phyloP scores from a whole-genome alignment of 2,888 invertebrate genomes.

The Lasioglossum marginatum region DNA sequence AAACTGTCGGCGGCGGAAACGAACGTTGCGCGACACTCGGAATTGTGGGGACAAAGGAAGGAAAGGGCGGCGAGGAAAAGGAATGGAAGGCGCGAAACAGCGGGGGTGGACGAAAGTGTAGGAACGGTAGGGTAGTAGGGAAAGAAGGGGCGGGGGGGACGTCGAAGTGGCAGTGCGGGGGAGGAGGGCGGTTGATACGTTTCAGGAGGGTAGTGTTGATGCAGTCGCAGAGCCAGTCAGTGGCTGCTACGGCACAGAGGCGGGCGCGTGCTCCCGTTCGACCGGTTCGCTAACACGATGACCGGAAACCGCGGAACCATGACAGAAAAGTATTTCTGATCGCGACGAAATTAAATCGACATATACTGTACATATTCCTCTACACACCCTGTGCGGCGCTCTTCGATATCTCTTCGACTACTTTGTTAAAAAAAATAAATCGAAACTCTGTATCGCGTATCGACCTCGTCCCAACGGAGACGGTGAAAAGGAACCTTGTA shows the following conservation, averaged over 20 bases:
- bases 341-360: not conserved
- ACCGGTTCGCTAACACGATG: slow-evolving; percentile 35
- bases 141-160: slow-evolving; percentile 33
- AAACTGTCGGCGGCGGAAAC: slow-evolving; percentile 13
- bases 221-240: slow-evolving; percentile 80
- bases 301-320: slow-evolving; percentile 32
- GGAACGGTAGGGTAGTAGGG: slow-evolving; percentile 45
- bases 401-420: not conserved
- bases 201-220: slow-evolving; percentile 77
- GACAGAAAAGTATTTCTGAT: slow-evolving; percentile 52
- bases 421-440: not conserved
- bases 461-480: not conserved
- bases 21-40: slow-evolving; percentile 1
- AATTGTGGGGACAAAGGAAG: slow-evolving; percentile 12
- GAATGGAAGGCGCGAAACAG: slow-evolving; percentile 42
- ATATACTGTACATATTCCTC: not conserved
- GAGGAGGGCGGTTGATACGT: slow-evolving; percentile 69
- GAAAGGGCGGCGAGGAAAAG: slow-evolving; percentile 7
- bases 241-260: slow-evolving; percentile 81
- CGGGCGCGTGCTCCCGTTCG: slow-evolving; percentile 68
- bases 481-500: not conserved
- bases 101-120: slow-evolving; percentile 25
- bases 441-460: not conserved
- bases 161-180: slow-evolving; percentile 11
- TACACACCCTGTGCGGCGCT: not conserved